These are phyloP conservation scores for Oopsacas minuta DNA, from an alignment of 37 sponge, comb jelly and placozoan species.

Conservation along the genomic window DNA sequence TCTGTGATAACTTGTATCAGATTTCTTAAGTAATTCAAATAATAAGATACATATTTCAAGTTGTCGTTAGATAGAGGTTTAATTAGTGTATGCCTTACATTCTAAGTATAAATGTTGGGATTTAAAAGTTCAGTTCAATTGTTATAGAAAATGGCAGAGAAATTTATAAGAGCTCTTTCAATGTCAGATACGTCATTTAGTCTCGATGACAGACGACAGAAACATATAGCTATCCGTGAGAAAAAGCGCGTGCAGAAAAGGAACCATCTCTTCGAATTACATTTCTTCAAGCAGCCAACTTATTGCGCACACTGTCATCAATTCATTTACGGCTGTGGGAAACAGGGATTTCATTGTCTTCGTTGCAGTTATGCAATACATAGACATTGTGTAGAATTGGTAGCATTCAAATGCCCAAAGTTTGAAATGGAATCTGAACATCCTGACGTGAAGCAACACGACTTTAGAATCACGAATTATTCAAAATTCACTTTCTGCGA, in stretches of 20 bases:
- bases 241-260: not conserved
- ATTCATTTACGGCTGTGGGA: not conserved
- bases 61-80: no score
- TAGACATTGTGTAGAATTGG: not conserved
- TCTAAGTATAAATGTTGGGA: not conserved
- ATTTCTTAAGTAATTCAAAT: no score
- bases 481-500: constrained; percentile 8
- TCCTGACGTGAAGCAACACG: constrained; percentile 3
- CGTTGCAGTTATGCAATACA: constrained; percentile 3
- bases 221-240: not conserved
- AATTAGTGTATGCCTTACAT: not conserved
- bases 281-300: constrained; percentile 17
- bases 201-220: not conserved
- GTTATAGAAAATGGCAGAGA: not conserved
- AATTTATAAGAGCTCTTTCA: not conserved
- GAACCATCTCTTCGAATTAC: not conserved
- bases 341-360: not conserved
- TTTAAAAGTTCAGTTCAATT: not conserved
- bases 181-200: not conserved
- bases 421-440: not conserved
- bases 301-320: not conserved
- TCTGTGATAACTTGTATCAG: no score
- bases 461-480: not conserved
- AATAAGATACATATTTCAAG: no score
- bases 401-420: constrained; percentile 13